Conservation (phyloP, 2,888 invertebrate genomes). For the Tanypteryx hageni region DNA sequence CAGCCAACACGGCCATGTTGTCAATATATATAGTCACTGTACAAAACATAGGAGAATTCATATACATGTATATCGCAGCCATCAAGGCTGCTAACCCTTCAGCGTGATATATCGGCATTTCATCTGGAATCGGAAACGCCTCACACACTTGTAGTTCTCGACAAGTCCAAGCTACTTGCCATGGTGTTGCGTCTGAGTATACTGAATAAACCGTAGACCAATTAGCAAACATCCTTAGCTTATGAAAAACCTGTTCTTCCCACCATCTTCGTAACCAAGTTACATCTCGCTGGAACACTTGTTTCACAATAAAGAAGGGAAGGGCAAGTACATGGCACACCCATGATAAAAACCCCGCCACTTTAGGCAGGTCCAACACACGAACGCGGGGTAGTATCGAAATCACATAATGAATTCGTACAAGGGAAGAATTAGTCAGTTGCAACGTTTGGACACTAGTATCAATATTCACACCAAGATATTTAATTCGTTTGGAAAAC, state of each 20-base stretch:
- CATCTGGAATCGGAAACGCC: background rate
- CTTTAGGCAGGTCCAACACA: too few relatives aligned
- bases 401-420: background rate
- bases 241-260: background rate
- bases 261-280: background rate
- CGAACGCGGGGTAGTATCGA: background rate
- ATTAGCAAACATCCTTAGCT: background rate
- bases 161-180: background rate
- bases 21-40: background rate
- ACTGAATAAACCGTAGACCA: background rate
- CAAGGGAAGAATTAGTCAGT: background rate
- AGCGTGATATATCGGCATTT: background rate
- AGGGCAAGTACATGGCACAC: background rate
- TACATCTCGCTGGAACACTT: background rate
- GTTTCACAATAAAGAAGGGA: background rate
- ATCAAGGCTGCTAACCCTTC: background rate
- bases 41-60: background rate
- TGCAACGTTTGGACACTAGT: background rate
- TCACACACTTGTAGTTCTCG: background rate
- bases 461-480: background rate
- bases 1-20: background rate
- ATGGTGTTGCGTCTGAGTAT: background rate
- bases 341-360: too few relatives aligned
- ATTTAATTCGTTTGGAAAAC: too few relatives aligned
- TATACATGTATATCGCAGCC: background rate